Evolutionary conservation across 2,888 invertebrate species (phyloP), one percentile per base, ranked within the genome.

Genomic region (Xestoiulus laeticollis): DNA sequence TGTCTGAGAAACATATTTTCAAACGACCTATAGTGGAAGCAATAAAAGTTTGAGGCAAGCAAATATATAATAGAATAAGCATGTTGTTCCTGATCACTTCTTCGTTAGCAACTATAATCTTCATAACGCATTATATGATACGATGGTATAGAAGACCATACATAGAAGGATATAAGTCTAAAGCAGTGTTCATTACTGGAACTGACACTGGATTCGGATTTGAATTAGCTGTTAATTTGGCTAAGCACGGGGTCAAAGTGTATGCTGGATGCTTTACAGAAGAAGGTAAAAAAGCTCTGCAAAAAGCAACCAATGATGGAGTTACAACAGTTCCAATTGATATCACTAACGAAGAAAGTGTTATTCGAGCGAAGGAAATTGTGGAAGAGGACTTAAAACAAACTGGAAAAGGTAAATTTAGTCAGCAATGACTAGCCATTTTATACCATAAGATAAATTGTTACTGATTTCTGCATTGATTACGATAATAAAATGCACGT

Each of bases 161-260:
- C n/a, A 85, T 85, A 10, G 33, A 85, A 22, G 85, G 43, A 38
- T 85, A n/a, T 14, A 8, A 33, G 85, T 85, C 33, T 0, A 85
- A 85, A 32, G 14, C n/a, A 8, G 85, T 85, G 19, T 85, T 85
- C 33, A 85, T 85, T 14, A 85, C 85, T 1, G 85, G 85, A 43
- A 85, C 85, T 6, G 85, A 85, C 22, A 32, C 8, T 43, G 85
- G 85, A 6, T 85, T 85, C 12, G 85, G 85, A 43, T 43, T 22
- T 43, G 38, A 19, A 43, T 43, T 85, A 10, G 85, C 85, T 12
- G 85, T 85, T 32, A 43, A 85, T 43, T 22, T 85, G 38, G 85
- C n/a, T 33, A 85, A 12, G 8, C 38, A 85, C n/a, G 85, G 85
- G 43, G 38, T 85, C 85, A 85, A 43, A 85, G 85, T 85, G 19